These are phyloP conservation scores for Samia ricini DNA, from an alignment of 1,140 invertebrate genomes.

Conservation along the genomic window DNA sequence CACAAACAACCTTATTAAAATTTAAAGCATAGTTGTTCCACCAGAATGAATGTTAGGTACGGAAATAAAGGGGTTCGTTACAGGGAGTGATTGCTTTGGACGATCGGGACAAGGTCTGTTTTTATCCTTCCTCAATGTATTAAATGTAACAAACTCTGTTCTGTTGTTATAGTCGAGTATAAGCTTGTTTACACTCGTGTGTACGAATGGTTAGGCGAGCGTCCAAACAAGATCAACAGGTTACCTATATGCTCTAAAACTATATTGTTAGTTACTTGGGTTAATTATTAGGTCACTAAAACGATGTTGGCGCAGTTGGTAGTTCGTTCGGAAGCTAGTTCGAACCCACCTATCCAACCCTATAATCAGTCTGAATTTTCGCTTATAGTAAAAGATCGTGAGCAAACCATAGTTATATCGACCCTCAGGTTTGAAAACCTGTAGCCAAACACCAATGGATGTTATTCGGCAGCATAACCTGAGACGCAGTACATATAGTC, in stretches of 20 bases:
- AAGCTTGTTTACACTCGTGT: constrained; percentile 33
- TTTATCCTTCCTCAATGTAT: constrained; percentile 17
- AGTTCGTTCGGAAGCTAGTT: too few relatives aligned
- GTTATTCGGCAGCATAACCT: too few relatives aligned
- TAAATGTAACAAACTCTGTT: not conserved
- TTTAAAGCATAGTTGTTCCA: not conserved
- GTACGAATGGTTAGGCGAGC: constrained; percentile 17
- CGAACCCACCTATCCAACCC: too few relatives aligned
- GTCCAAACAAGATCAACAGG: constrained; percentile 21
- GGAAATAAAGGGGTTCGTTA: not conserved
- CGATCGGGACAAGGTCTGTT: constrained; percentile 15
- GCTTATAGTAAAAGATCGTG: too few relatives aligned
- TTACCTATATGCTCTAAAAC: constrained; percentile 2
- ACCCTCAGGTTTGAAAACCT: too few relatives aligned
- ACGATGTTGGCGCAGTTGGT: too few relatives aligned
- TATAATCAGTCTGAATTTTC: too few relatives aligned
- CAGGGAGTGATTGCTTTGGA: not conserved
- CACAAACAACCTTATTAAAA: not conserved
- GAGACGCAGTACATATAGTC: too few relatives aligned
- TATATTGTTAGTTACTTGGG: too few relatives aligned
- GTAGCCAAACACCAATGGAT: too few relatives aligned
- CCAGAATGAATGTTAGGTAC: not conserved
- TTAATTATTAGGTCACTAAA: too few relatives aligned
- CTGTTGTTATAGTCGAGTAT: constrained; percentile 34
- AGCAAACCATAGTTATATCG: too few relatives aligned